A percentile compares a stretch with the other conserved stretches of the same genome.
These are phyloP conservation scores for Drosophila mojavensis DNA, from an alignment of 1,140 invertebrate genomes.

Conservation along the genomic window DNA sequence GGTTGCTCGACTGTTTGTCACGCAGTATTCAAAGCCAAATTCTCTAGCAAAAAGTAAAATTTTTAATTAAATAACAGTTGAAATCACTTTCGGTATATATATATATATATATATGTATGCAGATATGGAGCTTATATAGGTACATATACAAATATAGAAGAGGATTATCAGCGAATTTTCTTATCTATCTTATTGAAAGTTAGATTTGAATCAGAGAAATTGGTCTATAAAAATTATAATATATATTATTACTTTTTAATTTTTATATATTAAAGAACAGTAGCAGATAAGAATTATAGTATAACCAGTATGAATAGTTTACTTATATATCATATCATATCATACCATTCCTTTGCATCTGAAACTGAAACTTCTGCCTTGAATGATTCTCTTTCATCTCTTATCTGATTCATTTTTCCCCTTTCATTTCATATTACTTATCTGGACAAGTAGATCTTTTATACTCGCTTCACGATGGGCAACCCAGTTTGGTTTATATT, in stretches of 20 bases:
- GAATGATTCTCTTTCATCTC: slow-evolving; percentile 45
- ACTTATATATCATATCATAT: too few relatives aligned
- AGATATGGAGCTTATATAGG: not conserved
- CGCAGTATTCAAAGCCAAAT: slow-evolving; percentile 45
- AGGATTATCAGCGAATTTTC: too few relatives aligned
- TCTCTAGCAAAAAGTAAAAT: slow-evolving; percentile 60
- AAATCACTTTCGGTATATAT: not conserved
- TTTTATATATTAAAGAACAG: too few relatives aligned
- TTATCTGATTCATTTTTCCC: slow-evolving; percentile 47
- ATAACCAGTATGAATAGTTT: not conserved
- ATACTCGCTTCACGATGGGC: slow-evolving; percentile 70
- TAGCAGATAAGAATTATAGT: too few relatives aligned
- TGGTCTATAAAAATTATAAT: too few relatives aligned
- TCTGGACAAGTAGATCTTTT: slow-evolving; percentile 42
- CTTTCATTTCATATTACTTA: slow-evolving; percentile 42
- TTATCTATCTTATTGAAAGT: too few relatives aligned
- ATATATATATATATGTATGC: slow-evolving; percentile 1
- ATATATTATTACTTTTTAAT: too few relatives aligned
- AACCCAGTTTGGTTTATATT: slow-evolving; percentile 88
- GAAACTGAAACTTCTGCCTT: not conserved
- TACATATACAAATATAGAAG: not conserved
- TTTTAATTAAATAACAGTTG: slow-evolving; percentile 12
- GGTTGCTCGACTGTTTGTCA: slow-evolving; percentile 63
- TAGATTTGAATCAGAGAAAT: too few relatives aligned
- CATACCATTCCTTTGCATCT: too few relatives aligned